These are phyloP conservation scores for Uloborus plumipes DNA, from an alignment of 2,888 invertebrate species.

Conservation along the genomic window DNA sequence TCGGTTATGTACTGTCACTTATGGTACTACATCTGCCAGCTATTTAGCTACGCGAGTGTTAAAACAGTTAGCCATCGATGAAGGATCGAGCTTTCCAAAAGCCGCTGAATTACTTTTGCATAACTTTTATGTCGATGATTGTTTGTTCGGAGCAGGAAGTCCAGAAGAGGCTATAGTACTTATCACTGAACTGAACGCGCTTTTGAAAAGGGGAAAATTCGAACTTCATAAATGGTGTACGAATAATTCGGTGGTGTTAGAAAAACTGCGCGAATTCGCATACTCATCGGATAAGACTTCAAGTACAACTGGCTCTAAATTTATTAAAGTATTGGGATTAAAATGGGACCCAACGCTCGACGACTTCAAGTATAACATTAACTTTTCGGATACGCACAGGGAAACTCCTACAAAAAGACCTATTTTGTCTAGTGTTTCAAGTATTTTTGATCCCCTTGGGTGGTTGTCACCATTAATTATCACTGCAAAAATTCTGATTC, in stretches of 20 bases:
- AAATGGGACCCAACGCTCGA: constrained; percentile 2
- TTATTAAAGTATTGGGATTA: constrained; percentile 9
- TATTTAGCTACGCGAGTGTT: neutral
- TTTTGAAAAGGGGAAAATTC: constrained; percentile 9
- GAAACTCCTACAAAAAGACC: neutral
- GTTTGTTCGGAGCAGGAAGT: neutral
- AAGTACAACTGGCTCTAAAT: neutral
- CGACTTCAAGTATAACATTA: neutral
- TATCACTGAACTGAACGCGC: neutral
- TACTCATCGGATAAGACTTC: neutral
- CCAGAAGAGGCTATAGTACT: neutral
- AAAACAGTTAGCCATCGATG: constrained; percentile 4
- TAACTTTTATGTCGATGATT: constrained; percentile 12
- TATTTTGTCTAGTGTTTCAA: neutral
- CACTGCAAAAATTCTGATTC: constrained; percentile 15
- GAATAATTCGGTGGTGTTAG: no score
- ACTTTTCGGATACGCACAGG: neutral
- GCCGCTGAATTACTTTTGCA: neutral
- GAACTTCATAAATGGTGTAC: constrained; percentile 10
- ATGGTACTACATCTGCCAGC: constrained; percentile 9
- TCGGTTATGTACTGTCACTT: constrained; percentile 5
- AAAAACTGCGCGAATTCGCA: no score
- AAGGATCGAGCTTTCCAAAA: neutral
- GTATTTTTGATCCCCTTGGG: constrained; percentile 9
- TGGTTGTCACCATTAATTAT: constrained; percentile 10